Evolutionary conservation across 2,797 vertebrate species (phyloP), one percentile per base, ranked within the genome.

Genomic region (Allobates femoralis): DNA sequence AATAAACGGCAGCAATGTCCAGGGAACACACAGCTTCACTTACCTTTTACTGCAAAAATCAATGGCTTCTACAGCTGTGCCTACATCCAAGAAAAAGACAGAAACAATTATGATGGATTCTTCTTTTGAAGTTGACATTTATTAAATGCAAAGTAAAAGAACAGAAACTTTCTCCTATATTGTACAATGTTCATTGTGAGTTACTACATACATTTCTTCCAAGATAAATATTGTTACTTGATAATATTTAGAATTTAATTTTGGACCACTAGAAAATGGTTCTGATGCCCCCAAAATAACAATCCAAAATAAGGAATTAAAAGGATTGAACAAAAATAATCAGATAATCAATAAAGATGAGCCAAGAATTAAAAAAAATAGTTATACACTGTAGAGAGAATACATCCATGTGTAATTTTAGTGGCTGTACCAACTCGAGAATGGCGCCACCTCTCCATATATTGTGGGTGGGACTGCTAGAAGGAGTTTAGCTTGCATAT

Each of bases 21-120:
- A 71, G 67, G 67, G 67, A 71, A 71, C 67, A 37, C 67, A 46
- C 5, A 71, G 34, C 67, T 71, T 71, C 67, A 71, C 34, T 71
- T 71, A 71, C 67, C 67, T 71, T 71, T 71, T 71, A 41, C 21
- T 41, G 67, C 34, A 46, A 71, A 71, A 71, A 71, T 71, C 67
- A 71, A 71, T 71, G 37, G 12, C 21, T n/a, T 71, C 67, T 71
- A 14, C 46, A 71, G 67, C 67, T 71, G 34, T 14, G 11, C 34
- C 67, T 32, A 34, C 28, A 67, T 67, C 18, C 64, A 67, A 34
- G 28, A 34, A 32, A 32, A 12, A 53, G 51, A 53, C 64, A 67
- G 16, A 64, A 71, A 71, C 67, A 71, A 71, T 41, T 41, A n/a
- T 71, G 67, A 71, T 41, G 34, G 34, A 71, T 34, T 46, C 21